Evolutionary conservation across 2,797 vertebrate genomes (phyloP).

Genomic region (Sebastiscus albofasciatus): DNA sequence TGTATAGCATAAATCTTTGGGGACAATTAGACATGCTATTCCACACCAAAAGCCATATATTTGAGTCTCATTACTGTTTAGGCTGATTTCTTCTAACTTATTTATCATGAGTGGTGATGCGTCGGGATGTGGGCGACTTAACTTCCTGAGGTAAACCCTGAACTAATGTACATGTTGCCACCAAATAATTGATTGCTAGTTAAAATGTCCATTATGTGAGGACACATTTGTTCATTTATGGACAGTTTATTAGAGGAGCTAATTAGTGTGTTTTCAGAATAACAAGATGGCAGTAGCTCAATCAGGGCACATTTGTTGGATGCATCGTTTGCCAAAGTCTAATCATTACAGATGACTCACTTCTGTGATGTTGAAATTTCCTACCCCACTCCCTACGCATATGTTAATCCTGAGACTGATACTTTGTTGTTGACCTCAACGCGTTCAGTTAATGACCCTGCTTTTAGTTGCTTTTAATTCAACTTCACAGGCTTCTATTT

Average conservation of each 20-base stretch:
- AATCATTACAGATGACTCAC: background rate
- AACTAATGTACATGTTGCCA: background rate
- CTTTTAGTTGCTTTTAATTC: background rate
- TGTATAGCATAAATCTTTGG: background rate
- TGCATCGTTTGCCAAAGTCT: background rate
- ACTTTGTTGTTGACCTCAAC: background rate
- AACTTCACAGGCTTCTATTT: background rate
- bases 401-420: background rate
- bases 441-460: background rate
- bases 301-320: background rate
- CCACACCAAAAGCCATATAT: background rate
- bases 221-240: background rate
- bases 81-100: background rate
- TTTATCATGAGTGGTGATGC: background rate
- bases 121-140: background rate
- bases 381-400: background rate
- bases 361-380: constrained; percentile 1
- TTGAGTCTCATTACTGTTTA: background rate
- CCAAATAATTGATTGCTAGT: no score
- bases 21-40: background rate
- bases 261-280: background rate
- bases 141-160: background rate
- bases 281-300: background rate
- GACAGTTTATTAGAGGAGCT: background rate
- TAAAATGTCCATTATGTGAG: no score